phyloP scores from a whole-genome alignment of 1,140 invertebrate species.

The Aethina tumida region DNA sequence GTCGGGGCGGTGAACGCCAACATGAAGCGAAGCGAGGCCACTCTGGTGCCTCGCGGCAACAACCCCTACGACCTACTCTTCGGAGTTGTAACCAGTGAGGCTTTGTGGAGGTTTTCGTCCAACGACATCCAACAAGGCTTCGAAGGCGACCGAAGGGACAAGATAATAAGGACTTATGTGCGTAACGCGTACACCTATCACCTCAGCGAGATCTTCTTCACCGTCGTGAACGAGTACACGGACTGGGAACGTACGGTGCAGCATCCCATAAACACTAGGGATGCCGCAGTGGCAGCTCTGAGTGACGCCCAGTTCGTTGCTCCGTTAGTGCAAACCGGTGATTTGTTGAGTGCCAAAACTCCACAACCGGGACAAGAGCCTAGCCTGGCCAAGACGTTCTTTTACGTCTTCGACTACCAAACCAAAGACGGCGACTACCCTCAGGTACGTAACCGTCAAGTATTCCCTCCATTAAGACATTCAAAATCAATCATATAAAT shows the following conservation, averaged over 20 bases:
- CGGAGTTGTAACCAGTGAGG: conserved; percentile 75
- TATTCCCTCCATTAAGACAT: no score
- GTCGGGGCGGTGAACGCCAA: conserved; percentile 47
- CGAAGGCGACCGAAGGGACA: conserved; percentile 77
- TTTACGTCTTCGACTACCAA: conserved; percentile 91
- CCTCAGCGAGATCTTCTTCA: conserved; percentile 93
- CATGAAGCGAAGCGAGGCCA: conserved; percentile 48
- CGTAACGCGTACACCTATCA: conserved; percentile 91
- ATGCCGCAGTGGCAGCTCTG: conserved; percentile 83
- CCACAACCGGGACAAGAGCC: conserved; percentile 39
- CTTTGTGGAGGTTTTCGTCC: conserved; percentile 70
- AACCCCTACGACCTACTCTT: conserved; percentile 69
- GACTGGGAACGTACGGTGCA: conserved; percentile 90
- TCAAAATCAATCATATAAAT: no score
- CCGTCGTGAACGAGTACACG: conserved; percentile 92
- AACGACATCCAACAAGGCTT: conserved; percentile 82
- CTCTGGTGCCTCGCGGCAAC: conserved; percentile 29
- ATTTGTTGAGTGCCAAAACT: conserved; percentile 53
- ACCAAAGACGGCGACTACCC: conserved; percentile 85
- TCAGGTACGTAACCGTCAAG: conserved; percentile 60
- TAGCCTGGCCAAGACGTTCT: conserved; percentile 61
- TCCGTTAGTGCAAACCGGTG: conserved; percentile 72
- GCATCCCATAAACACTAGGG: conserved; percentile 84
- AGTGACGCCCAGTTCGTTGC: conserved; percentile 88
- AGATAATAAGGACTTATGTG: conserved; percentile 87